Evolutionary conservation across 2,797 vertebrate species (phyloP).

Genomic region (Psittacula derbiana): DNA sequence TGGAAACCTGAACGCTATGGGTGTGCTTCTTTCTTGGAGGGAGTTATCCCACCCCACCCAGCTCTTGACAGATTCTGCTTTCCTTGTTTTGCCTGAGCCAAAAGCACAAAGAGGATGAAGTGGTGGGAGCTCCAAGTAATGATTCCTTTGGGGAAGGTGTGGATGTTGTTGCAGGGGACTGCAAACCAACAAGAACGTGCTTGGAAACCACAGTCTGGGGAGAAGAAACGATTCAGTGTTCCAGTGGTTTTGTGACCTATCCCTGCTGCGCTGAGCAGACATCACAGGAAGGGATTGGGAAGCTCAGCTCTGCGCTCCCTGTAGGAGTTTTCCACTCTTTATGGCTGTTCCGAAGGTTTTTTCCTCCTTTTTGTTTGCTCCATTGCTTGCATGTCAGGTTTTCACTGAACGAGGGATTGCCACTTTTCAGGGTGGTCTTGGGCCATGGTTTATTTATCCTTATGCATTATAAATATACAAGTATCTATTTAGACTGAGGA

Average conservation of each 20-base stretch:
- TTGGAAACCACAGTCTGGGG: background rate
- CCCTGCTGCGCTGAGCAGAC: conserved; percentile 4
- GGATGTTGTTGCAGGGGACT: background rate
- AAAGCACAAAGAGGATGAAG: background rate
- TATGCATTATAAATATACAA: background rate
- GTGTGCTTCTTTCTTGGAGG: background rate
- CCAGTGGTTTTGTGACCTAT: conserved; percentile 29
- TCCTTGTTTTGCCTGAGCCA: background rate
- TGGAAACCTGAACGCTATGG: accelerated
- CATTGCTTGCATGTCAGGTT: background rate
- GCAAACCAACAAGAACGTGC: accelerated
- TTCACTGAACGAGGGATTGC: background rate
- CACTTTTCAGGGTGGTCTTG: background rate
- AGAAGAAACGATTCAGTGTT: background rate
- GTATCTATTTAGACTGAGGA: background rate
- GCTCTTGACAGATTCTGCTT: background rate
- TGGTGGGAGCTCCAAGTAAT: accelerated
- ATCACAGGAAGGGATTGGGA: background rate
- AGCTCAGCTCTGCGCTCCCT: background rate
- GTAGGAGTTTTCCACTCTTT: background rate
- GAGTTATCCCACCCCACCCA: background rate
- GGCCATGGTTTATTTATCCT: conserved; percentile 18
- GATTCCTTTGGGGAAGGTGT: background rate
- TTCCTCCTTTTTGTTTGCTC: background rate
- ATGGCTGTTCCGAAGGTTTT: background rate